Base-by-base conservation (phyloP, 53 echinoderm and acorn worm species). In the Luidia sarsii region DNA sequence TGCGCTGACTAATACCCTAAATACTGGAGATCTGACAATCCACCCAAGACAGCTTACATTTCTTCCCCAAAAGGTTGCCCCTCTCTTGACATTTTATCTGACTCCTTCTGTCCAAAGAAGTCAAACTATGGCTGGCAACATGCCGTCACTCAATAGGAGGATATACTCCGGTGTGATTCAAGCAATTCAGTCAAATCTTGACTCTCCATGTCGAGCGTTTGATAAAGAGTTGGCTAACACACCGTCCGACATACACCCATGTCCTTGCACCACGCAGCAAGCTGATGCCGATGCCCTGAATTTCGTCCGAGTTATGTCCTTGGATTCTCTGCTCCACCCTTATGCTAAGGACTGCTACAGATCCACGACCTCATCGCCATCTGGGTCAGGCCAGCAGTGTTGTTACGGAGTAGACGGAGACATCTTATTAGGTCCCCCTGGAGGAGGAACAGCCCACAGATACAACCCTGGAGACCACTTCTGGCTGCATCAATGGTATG, bases 351-450 rank as follows among this genome's bases (percentile, higher is more conserved):
- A 48, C 2, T 89, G 89, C 45, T 85, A 52, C 59, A 39, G 89
- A 39, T 89, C 89, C 27, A 30, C 35, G 5, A 51, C 48, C 24
- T 22, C 79, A 36, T 60, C 34, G 14, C 19, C 62, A 16, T 41
- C 66, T 9, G 80, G 64, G 24, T 31, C 80, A 28, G 89, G 85
- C 20, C 85, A 85, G 52, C 89, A 89, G 70, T 85, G 89, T 39
- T 89, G 89, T 46, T 89, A 89, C 37, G 55, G 48, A 4, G 7
- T 34, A 3, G 85, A 89, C 70, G 85, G 80, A 1, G 70, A 80
- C 37, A 85, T 89, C 29, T 43, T 89, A 1, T 38, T 85, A 7
- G 89, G 79, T 52, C 65, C 80, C 50, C 85, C 89, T 8, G 65
- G 81, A 2, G 85, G 89, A 9, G 89, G 89, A 31, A 85, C 89